Base-by-base conservation (phyloP, 2,888 invertebrate species). In the Ecliptopera silaceata region DNA sequence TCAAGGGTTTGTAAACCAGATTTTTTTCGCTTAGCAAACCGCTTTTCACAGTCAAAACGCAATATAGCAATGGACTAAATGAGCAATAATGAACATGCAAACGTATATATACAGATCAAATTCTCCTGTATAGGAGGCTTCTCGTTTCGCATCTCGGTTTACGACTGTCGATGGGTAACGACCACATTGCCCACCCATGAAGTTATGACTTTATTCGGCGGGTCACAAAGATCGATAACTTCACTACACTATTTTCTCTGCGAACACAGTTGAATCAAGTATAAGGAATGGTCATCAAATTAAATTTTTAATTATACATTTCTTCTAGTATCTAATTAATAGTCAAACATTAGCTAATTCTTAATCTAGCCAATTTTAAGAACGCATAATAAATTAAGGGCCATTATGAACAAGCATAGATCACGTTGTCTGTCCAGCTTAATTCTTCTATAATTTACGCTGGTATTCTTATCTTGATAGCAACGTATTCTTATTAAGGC, bases 131-230 rank as follows among this genome's bases (percentile, higher is more conserved):
- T 56, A 53, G 42, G 51, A 48, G 60, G 63, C 59, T 65, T 68
- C 62, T 68, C 58, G 64, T 63, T 69, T 70, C 47, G 57, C 63
- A 65, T 71, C 66, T 68, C 64, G 64, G 58, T 59, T 72, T 72
- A 75, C 61, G 59, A 44, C 55, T 26, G 26, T 8, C 41, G 39
- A 44, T 46, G 49, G 34, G 50, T 54, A 43, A 54, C 53, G 44
- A 43, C 31, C 34, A 47, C 51, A 61, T 63, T 56, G 61, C 66
- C 26, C 62, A 68, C 66, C 69, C 64, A 72, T 65, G 69, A 59
- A 53, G 56, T 63, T 61, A 61, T 60, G 52, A 31, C 58, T 63
- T 56, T 59, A 61, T 63, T 63, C 53, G 58, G 64, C 48, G 41
- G 54, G 8, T 29, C 29, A 50, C 49, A 43, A 47, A 15, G 41